Percentiles rank a stretch among this genome's conserved stretches.
Evolutionary conservation across 35 echinoderm and acorn worm genomes (phyloP).

Genomic region (Apostichopus japonicus): DNA sequence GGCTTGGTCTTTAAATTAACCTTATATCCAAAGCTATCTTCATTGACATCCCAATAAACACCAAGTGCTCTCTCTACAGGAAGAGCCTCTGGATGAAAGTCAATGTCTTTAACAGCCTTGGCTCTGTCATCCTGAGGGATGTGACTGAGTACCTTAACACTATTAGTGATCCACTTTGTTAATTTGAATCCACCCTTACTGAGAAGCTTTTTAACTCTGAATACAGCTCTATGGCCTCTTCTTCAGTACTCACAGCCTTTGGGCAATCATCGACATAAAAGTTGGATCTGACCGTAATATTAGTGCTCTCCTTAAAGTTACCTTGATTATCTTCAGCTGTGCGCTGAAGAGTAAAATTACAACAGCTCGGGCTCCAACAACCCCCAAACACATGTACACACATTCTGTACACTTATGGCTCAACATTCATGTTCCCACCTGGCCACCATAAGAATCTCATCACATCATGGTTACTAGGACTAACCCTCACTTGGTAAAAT

Average conservation of each 20-base stretch:
- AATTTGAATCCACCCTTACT: slow-evolving; percentile 60
- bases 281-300: no score
- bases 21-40: slow-evolving; percentile 51
- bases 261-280: slow-evolving; percentile 79
- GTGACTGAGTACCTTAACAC: slow-evolving; percentile 25
- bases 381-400: no score
- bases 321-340: no score
- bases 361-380: no score
- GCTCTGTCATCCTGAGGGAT: slow-evolving; percentile 73
- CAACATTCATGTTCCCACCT: no score
- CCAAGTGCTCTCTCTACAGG: slow-evolving; percentile 53
- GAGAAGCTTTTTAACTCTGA: slow-evolving; percentile 41
- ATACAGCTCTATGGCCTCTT: slow-evolving; percentile 49
- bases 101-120: slow-evolving; percentile 56
- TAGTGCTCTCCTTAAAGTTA: no score
- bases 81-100: slow-evolving; percentile 57
- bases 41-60: slow-evolving; percentile 37
- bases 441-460: no score
- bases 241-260: slow-evolving; percentile 40
- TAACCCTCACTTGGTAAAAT: slow-evolving; percentile 56
- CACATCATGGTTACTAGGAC: slow-evolving; percentile 50
- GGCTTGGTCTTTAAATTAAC: slow-evolving; percentile 5
- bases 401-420: no score
- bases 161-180: slow-evolving; percentile 79
- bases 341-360: no score